Evolutionary conservation across 2,797 vertebrate genomes (phyloP).

Genomic region (Pogoniulus pusillus): DNA sequence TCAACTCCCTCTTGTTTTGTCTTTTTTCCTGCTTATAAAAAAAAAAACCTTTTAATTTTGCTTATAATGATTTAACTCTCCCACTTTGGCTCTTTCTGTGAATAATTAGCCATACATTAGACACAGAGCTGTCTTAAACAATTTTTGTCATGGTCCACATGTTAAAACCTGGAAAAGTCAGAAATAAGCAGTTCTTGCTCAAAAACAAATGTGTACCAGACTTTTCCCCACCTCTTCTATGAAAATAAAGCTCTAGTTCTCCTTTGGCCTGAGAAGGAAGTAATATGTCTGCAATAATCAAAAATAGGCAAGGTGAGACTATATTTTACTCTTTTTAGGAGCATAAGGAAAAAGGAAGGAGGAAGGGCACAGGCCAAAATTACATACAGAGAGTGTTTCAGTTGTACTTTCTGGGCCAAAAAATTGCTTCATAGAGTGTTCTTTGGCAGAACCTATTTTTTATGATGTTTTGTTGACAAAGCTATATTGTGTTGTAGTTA

Average conservation of each 20-base stretch:
- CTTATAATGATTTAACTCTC: neutral
- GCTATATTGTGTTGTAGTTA: neutral
- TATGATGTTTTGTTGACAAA: neutral
- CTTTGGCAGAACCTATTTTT: neutral
- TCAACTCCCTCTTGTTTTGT: neutral
- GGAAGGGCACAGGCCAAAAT: neutral
- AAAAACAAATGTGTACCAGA: neutral
- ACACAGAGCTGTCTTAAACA: slow-evolving; percentile 10
- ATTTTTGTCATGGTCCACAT: neutral
- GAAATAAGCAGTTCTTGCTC: neutral
- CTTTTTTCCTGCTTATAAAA: neutral
- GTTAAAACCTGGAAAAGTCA: neutral
- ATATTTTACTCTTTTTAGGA: neutral
- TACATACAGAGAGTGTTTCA: neutral
- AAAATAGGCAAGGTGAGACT: neutral
- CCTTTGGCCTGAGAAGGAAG: neutral
- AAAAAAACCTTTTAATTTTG: neutral
- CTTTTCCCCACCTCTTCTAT: neutral
- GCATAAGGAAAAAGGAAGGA: neutral
- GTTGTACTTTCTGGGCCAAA: neutral
- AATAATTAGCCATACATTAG: neutral
- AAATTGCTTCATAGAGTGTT: neutral
- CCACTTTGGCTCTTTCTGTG: neutral
- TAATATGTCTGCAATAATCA: neutral
- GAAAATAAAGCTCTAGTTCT: neutral